phyloP scores from a whole-genome alignment of 2,888 invertebrate species.

The Troides aeacus region DNA sequence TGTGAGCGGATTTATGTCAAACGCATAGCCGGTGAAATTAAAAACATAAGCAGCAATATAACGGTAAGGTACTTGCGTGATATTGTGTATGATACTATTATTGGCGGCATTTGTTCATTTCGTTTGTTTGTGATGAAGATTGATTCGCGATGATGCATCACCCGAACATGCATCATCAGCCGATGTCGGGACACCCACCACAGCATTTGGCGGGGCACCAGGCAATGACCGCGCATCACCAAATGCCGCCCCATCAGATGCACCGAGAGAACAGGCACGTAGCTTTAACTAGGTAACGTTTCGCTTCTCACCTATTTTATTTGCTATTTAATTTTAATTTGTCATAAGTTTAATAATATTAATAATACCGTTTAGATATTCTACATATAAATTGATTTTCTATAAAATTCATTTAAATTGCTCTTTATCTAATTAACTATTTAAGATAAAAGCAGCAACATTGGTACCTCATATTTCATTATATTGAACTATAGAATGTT shows the following conservation, averaged over 20 bases:
- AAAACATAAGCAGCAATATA: constrained; percentile 50
- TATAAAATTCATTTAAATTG: no score
- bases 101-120: constrained; percentile 64
- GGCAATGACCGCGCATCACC: constrained; percentile 77
- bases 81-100: constrained; percentile 54
- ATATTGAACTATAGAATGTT: no score
- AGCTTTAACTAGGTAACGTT: constrained; percentile 74
- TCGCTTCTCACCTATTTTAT: constrained; percentile 58
- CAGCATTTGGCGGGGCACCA: constrained; percentile 73
- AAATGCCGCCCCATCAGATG: constrained; percentile 82
- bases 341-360: not conserved
- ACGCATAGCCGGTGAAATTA: constrained; percentile 53
- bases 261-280: constrained; percentile 82
- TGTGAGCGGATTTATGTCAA: constrained; percentile 66
- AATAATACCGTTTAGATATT: no score
- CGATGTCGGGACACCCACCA: constrained; percentile 75
- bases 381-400: no score
- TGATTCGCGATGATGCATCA: constrained; percentile 76
- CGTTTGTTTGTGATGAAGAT: constrained; percentile 63
- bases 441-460: no score
- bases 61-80: constrained; percentile 52
- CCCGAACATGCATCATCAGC: constrained; percentile 80
- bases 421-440: no score
- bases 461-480: no score
- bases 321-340: constrained; percentile 42